phyloP scores from a whole-genome alignment of 2,113 vertebrate genomes.

The Ictidomys tridecemlineatus region DNA sequence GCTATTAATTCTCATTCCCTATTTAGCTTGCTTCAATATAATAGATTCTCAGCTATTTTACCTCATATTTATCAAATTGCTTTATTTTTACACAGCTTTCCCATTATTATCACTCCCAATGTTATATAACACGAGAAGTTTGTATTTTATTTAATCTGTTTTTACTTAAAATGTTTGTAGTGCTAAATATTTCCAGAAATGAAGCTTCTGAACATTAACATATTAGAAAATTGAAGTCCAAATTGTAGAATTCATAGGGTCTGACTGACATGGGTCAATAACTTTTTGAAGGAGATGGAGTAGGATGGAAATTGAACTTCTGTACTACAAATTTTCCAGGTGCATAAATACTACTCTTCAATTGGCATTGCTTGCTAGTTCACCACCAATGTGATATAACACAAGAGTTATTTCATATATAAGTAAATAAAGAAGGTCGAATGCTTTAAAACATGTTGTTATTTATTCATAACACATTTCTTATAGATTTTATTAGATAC shows the following conservation, averaged over 20 bases:
- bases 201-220: background rate
- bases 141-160: conserved; percentile 12
- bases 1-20: background rate
- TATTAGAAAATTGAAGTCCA: background rate
- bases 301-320: background rate
- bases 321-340: background rate
- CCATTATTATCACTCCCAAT: background rate
- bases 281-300: conserved; percentile 21
- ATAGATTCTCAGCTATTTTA: background rate
- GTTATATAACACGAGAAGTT: background rate
- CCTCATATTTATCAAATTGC: background rate
- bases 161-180: background rate
- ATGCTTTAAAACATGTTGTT: background rate
- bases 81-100: background rate
- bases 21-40: background rate
- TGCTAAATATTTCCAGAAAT: background rate
- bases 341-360: background rate
- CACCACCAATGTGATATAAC: background rate
- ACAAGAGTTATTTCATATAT: background rate
- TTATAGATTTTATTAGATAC: background rate
- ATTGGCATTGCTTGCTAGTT: background rate
- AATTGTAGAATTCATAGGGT: background rate
- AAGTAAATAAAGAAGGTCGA: background rate
- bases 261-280: background rate
- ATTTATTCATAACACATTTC: background rate